Base-by-base conservation (phyloP, 2,888 invertebrate genomes). In the Ommatoiulus sabulosus region DNA sequence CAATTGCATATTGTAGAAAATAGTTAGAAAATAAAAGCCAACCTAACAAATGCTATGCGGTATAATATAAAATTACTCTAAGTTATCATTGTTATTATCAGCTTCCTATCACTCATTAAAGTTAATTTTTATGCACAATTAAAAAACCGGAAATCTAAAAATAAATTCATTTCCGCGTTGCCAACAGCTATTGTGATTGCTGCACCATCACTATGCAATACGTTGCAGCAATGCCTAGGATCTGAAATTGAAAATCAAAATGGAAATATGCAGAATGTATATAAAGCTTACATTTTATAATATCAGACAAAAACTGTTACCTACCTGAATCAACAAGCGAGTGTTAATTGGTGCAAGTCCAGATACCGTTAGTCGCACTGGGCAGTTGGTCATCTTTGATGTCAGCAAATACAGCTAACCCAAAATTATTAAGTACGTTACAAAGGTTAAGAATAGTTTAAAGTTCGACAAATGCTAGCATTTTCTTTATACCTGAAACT, bases 401-500 rank as follows among this genome's bases (percentile, higher is more conserved):
- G n/a, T 24, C 86, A 86, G 24, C n/a, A 44, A 86, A 48, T 48
- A 46, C 44, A 44, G 86, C 86, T 86, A 10, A 17, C 57, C 10
- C 10, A 4, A 17, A 84, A 12, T 35, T 0, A 35, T 1, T 35
- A 35, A 35, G 35, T 35, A 35, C 35, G 35, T 35, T 35, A 35
- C 35, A 85, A 8, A 86, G 20, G 44, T 5, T 0, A 85, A 85
- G 7, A 0, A 44, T 35, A 44, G n/a, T 44, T 46, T n/a, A 85
- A 17, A 7, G 44, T 44, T 43, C 35, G 35, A 35, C 35, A 35
- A 35, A 1, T 35, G 1, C 35, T 35, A 2, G n/a, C n/a, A 12
- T 43, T 24, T 17, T 5, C 17, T n/a, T 44, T 20, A 24, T 80
- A 84, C 84, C 84, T 84, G 84, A 35, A 84, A 84, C 15, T 35